These are phyloP conservation scores for Oreotrochilus melanogaster DNA, from an alignment of 2,113 vertebrate species.

Conservation along the genomic window DNA sequence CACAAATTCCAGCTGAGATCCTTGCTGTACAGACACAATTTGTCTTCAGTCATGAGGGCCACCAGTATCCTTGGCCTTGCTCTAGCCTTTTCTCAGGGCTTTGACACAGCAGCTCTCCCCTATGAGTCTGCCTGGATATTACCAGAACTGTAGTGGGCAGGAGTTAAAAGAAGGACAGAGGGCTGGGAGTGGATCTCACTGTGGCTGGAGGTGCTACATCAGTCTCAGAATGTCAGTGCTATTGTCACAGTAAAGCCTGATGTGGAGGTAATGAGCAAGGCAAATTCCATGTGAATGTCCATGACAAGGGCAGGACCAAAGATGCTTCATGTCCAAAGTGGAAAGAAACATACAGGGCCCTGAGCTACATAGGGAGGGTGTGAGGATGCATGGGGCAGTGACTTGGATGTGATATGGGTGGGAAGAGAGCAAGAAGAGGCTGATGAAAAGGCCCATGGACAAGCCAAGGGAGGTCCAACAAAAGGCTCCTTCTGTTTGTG, in stretches of 20 bases:
- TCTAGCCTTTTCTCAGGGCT: background rate
- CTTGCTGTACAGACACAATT: background rate
- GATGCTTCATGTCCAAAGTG: background rate
- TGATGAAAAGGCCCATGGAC: background rate
- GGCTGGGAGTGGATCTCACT: background rate
- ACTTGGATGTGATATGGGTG: background rate
- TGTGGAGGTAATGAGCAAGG: background rate
- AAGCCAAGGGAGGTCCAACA: background rate
- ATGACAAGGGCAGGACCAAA: background rate
- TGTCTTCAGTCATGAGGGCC: background rate
- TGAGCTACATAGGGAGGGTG: background rate
- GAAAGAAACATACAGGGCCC: background rate
- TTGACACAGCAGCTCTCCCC: background rate
- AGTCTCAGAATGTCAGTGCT: background rate
- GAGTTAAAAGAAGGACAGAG: background rate
- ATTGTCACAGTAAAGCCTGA: background rate
- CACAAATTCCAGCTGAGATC: background rate
- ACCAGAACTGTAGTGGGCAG: background rate
- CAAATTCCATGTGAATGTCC: background rate
- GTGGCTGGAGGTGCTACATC: background rate
- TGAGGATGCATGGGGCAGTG: background rate
- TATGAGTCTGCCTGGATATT: background rate
- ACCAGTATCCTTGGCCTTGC: background rate
- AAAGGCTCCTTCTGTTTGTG: background rate
- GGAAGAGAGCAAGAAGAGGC: background rate